phyloP scores from a whole-genome alignment of 2,888 invertebrate genomes.

The Selenia dentaria region DNA sequence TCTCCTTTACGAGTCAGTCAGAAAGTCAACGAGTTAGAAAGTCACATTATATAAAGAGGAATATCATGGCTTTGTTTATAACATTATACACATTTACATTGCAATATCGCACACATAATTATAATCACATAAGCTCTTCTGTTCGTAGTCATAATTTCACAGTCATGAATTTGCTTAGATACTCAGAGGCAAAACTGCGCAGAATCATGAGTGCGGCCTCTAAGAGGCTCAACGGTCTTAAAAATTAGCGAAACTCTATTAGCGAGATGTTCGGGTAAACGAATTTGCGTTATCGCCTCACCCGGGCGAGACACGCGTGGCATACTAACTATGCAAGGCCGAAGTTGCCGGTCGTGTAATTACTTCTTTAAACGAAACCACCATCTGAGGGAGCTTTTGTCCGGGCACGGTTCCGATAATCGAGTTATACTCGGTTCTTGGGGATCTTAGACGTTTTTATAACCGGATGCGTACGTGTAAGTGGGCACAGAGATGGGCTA shows the following conservation, averaged over 20 bases:
- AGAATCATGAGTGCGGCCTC: conserved; percentile 17
- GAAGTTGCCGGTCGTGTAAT: conserved; percentile 76
- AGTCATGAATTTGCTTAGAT: conserved; percentile 15
- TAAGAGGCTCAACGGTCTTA: conserved; percentile 73
- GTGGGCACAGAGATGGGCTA: conserved; percentile 16
- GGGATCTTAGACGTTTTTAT: conserved; percentile 37
- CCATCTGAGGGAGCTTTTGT: conserved; percentile 63
- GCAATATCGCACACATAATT: no score
- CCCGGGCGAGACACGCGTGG: conserved; percentile 65
- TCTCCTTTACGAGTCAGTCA: no score
- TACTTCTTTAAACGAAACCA: conserved; percentile 81
- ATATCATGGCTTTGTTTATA: no score
- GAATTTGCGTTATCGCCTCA: conserved; percentile 83
- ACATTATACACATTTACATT: no score
- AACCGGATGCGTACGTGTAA: conserved; percentile 35
- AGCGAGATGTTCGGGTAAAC: conserved; percentile 82
- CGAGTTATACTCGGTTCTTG: conserved; percentile 58
- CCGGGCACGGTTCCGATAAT: conserved; percentile 65
- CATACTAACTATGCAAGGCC: conserved; percentile 73
- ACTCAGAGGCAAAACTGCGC: conserved; percentile 7
- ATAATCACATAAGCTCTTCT: no score
- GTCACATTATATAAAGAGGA: no score
- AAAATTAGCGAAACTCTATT: conserved; percentile 85
- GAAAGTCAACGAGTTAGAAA: no score
- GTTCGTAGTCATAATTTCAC: conserved; percentile 14